Conservation (phyloP, 2,797 vertebrate species). For the Chelidonichthys spinosus region DNA sequence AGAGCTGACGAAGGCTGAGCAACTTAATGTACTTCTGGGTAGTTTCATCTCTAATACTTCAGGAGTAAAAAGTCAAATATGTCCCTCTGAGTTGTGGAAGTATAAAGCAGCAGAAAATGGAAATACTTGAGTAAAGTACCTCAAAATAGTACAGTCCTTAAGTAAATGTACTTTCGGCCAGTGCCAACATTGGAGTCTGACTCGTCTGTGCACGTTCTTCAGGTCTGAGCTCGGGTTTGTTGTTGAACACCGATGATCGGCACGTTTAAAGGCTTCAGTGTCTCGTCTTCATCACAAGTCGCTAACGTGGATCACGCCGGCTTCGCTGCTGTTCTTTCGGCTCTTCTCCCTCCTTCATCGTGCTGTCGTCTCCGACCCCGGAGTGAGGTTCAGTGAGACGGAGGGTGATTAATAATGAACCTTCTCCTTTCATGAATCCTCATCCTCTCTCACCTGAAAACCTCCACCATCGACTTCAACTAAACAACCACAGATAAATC, state of each 20-base stretch:
- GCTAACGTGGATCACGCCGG: background rate
- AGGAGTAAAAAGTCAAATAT: no score
- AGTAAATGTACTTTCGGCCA: background rate
- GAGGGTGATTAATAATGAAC: conserved; percentile 6
- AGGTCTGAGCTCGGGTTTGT: conserved; percentile 3
- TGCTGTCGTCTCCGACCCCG: conserved; percentile 1
- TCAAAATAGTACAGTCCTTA: background rate
- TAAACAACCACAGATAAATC: background rate
- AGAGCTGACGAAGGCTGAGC: no score
- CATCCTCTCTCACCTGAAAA: background rate
- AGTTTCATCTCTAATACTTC: no score
- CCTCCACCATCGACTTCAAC: background rate
- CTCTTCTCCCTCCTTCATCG: background rate
- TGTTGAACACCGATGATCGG: conserved; percentile 2
- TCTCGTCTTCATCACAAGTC: background rate
- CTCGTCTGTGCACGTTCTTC: conserved; percentile 3
- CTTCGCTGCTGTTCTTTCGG: background rate
- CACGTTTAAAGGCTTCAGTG: background rate
- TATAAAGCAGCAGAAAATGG: background rate
- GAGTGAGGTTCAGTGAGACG: background rate
- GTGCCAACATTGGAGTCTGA: background rate
- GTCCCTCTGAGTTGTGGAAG: background rate
- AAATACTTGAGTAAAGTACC: background rate
- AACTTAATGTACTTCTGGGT: no score
- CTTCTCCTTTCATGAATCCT: background rate